phyloP scores from a whole-genome alignment of 2,888 invertebrate genomes.

The Holacanthella duospinosa region DNA sequence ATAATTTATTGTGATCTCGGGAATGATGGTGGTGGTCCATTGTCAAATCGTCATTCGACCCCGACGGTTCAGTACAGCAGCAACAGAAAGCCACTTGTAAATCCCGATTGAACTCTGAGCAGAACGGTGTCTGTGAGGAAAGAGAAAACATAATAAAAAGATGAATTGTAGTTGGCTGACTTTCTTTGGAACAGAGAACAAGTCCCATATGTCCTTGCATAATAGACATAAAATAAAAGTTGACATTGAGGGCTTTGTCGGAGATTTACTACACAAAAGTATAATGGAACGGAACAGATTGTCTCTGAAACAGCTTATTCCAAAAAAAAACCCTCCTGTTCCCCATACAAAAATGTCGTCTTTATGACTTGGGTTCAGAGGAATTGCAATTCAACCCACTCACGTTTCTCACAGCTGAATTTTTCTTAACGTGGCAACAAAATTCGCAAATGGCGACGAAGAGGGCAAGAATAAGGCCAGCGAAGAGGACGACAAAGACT shows the following conservation, averaged over 20 bases:
- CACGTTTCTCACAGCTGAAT: constrained; percentile 64
- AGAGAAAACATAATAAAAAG: neutral
- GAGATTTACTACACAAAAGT: too few species aligned
- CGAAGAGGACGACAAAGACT: constrained; percentile 90
- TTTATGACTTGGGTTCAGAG: too few species aligned
- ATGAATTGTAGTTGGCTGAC: neutral
- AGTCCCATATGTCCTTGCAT: neutral
- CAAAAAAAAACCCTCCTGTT: too few species aligned
- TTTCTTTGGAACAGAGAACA: neutral
- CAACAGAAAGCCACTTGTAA: constrained; percentile 81
- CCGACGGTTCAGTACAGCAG: constrained; percentile 28
- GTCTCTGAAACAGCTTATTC: too few species aligned
- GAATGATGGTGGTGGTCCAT: constrained; percentile 31
- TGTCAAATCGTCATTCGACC: constrained; percentile 31
- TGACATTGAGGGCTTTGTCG: neutral
- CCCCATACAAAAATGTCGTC: neutral
- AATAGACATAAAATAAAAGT: neutral
- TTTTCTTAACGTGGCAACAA: constrained; percentile 85
- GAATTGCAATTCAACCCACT: constrained; percentile 37
- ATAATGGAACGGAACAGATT: too few species aligned
- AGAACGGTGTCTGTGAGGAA: constrained; percentile 63
- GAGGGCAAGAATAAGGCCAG: constrained; percentile 80
- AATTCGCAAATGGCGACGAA: constrained; percentile 88
- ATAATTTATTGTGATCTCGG: constrained; percentile 57
- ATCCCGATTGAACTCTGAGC: constrained; percentile 90